Percentiles rank a stretch among this genome's conserved stretches.
Conservation (phyloP, 1,140 invertebrate genomes). For the Maniola jurtina region DNA sequence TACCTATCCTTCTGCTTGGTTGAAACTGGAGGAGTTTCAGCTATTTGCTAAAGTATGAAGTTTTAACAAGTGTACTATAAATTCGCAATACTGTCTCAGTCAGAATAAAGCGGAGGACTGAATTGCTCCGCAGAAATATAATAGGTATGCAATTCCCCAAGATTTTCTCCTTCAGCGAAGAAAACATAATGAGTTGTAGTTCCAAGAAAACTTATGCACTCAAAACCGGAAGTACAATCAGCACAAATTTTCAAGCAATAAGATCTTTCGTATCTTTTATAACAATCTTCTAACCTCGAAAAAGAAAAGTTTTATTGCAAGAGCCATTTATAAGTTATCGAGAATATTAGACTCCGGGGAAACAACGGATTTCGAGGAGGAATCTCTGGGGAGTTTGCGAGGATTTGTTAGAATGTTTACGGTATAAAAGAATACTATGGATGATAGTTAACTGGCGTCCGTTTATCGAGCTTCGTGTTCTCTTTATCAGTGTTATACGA, state of each 20-base stretch:
- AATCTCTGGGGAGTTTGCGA: background rate
- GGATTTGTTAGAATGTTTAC: background rate
- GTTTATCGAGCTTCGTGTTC: background rate
- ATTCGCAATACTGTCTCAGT: no score
- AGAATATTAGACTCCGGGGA: background rate
- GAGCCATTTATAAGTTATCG: conserved; percentile 8
- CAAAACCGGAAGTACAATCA: background rate
- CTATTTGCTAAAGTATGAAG: background rate
- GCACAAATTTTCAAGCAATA: background rate
- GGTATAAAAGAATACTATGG: background rate
- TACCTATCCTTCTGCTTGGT: background rate
- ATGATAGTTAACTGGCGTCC: background rate
- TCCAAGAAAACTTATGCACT: no score
- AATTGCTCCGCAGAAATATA: no score
- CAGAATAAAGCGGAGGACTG: no score
- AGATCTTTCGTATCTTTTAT: background rate
- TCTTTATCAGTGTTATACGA: no score
- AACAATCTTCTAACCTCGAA: background rate
- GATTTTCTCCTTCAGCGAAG: no score
- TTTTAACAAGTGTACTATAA: no score
- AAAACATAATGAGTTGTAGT: no score
- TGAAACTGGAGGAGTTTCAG: background rate
- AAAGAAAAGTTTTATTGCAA: background rate
- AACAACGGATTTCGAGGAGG: background rate
- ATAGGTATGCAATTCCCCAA: no score